These are phyloP conservation scores for Bostrychus sinensis DNA, from an alignment of 2,113 vertebrate genomes.

Conservation along the genomic window DNA sequence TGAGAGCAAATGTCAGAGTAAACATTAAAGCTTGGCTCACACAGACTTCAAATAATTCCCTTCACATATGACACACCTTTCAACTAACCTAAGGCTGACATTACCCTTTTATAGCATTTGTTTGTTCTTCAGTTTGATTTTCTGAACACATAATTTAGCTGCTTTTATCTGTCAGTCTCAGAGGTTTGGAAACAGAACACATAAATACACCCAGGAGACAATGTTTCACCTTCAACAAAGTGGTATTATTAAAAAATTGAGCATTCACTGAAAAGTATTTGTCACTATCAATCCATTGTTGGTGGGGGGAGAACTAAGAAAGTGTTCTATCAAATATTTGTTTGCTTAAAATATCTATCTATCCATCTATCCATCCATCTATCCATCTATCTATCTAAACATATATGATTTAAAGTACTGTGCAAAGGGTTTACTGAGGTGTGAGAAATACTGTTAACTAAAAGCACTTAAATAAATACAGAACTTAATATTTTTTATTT, in stretches of 20 bases:
- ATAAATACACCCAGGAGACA: neutral
- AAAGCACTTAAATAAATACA: too few relatives aligned
- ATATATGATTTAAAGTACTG: too few relatives aligned
- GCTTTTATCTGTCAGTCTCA: neutral
- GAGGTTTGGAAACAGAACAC: neutral
- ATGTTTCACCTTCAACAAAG: neutral
- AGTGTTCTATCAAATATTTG: too few relatives aligned
- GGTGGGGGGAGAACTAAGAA: neutral
- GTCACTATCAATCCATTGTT: neutral
- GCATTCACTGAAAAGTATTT: conserved; percentile 7
- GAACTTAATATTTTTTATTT: too few relatives aligned
- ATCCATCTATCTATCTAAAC: too few relatives aligned
- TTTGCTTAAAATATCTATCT: too few relatives aligned
- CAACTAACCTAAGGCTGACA: neutral
- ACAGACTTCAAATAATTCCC: neutral
- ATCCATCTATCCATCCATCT: too few relatives aligned
- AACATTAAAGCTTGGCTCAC: neutral
- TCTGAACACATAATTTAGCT: neutral
- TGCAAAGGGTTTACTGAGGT: too few relatives aligned
- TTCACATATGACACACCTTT: conserved; percentile 2
- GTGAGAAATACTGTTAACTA: too few relatives aligned
- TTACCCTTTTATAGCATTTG: neutral
- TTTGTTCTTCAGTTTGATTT: conserved; percentile 9
- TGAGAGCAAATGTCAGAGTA: conserved; percentile 3
- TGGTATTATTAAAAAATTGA: conserved; percentile 2